Percentiles rank a stretch among this genome's conserved stretches.
Evolutionary conservation across 2,888 invertebrate species (phyloP).

Genomic region (Salticus scenicus): DNA sequence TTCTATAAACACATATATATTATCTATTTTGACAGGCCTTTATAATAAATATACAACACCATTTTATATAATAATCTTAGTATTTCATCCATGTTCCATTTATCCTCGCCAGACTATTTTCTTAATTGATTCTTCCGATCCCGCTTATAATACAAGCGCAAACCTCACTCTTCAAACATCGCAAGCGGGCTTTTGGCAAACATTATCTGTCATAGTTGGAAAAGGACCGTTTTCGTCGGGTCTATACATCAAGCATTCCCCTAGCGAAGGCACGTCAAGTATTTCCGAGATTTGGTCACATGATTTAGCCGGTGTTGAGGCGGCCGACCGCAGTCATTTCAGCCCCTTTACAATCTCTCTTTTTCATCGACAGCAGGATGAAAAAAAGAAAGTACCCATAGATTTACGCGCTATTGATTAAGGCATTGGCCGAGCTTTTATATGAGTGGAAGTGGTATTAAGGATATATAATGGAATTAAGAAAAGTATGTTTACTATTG

Average conservation of each 20-base stretch:
- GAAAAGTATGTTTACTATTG: background rate
- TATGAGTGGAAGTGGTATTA: background rate
- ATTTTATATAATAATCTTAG: too few relatives aligned
- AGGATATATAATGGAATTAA: constrained; percentile 9
- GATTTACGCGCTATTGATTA: constrained; percentile 26
- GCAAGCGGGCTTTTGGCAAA: background rate
- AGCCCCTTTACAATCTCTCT: background rate
- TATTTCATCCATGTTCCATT: too few relatives aligned
- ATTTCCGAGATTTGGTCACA: background rate
- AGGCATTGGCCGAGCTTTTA: background rate
- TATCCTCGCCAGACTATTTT: background rate
- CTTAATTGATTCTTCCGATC: constrained; percentile 21
- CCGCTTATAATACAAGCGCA: background rate
- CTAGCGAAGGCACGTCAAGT: background rate
- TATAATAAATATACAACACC: too few relatives aligned
- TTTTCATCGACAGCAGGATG: background rate
- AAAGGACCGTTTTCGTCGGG: constrained; percentile 20
- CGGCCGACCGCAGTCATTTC: constrained; percentile 22
- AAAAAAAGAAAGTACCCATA: background rate
- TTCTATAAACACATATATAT: too few relatives aligned
- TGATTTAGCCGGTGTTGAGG: constrained; percentile 31
- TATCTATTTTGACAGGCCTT: too few relatives aligned
- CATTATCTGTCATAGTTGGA: background rate
- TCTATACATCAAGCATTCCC: constrained; percentile 15
- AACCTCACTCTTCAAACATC: constrained; percentile 1